These are phyloP conservation scores for Glomeris maerens DNA, from an alignment of 1,140 invertebrate species.

Conservation along the genomic window DNA sequence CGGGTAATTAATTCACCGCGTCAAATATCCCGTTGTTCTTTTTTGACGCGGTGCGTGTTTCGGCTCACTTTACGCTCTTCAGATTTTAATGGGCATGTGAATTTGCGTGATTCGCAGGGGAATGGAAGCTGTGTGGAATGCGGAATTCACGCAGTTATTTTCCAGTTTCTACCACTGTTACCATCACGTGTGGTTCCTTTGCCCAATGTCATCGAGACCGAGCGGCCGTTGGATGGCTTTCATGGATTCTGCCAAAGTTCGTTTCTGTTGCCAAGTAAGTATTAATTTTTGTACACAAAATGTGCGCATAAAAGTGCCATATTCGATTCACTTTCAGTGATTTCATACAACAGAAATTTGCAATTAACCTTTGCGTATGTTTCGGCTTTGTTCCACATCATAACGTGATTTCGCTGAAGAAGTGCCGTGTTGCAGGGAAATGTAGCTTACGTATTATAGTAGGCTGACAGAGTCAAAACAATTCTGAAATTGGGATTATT, in stretches of 20 bases:
- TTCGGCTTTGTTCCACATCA: background rate
- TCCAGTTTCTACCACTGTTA: slow-evolving; percentile 20
- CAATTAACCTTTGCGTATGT: background rate
- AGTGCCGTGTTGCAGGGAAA: background rate
- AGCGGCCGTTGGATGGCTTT: slow-evolving; percentile 26
- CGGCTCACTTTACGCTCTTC: background rate
- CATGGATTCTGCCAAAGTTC: slow-evolving; percentile 32
- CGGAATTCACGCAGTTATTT: slow-evolving; percentile 29
- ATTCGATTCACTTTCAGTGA: background rate
- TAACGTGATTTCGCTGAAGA: background rate
- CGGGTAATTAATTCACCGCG: slow-evolving; percentile 2
- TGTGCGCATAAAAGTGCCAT: background rate
- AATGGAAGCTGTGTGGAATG: slow-evolving; percentile 33
- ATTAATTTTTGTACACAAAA: background rate
- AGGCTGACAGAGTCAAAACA: background rate
- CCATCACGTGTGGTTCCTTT: background rate
- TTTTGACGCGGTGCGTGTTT: background rate
- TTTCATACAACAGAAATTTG: background rate
- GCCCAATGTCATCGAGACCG: background rate
- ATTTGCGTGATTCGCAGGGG: slow-evolving; percentile 15
- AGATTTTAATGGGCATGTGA: background rate
- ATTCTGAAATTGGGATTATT: too few relatives aligned
- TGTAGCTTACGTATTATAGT: background rate
- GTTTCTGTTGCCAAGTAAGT: slow-evolving; percentile 31
- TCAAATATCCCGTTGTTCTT: background rate